Percentiles rank a stretch among this genome's conserved stretches.
phyloP scores from a whole-genome alignment of 2,888 invertebrate genomes.

The Caenorhabditis japonica region DNA sequence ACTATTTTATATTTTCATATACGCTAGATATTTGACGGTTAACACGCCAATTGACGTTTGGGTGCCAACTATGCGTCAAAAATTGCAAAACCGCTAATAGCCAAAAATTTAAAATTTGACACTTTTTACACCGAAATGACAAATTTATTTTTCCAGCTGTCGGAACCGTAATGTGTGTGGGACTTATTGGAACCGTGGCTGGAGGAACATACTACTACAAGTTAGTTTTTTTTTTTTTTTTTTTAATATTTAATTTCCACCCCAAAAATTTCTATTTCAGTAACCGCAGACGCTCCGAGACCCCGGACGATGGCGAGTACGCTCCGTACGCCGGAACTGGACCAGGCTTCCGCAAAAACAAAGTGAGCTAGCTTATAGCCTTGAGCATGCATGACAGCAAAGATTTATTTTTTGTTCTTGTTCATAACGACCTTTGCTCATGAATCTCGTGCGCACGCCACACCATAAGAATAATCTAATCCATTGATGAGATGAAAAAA shows the following conservation, averaged over 20 bases:
- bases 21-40: too few relatives aligned
- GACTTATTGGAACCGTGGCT: conserved; percentile 69
- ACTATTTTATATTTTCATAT: too few relatives aligned
- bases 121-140: not conserved
- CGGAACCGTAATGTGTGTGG: conserved; percentile 72
- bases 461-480: conserved; percentile 4
- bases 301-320: conserved; percentile 68
- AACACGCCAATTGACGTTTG: too few relatives aligned
- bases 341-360: conserved; percentile 61
- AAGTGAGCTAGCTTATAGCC: conserved; percentile 9
- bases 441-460: conserved; percentile 2
- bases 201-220: conserved; percentile 70
- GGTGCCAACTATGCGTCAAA: too few relatives aligned
- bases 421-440: too few relatives aligned
- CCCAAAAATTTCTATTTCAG: not conserved
- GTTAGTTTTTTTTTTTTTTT: conserved; percentile 44
- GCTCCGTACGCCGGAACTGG: conserved; percentile 70
- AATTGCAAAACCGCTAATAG: too few relatives aligned
- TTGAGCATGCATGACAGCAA: conserved; percentile 11
- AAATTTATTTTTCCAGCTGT: conserved; percentile 65
- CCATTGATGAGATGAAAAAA: conserved; percentile 15
- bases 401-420: conserved; percentile 2
- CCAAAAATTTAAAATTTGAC: too few relatives aligned
- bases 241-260: not conserved
- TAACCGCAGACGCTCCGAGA: conserved; percentile 55